These are phyloP conservation scores for Anas platyrhynchos DNA, from an alignment of 2,113 vertebrate species.

Conservation along the genomic window DNA sequence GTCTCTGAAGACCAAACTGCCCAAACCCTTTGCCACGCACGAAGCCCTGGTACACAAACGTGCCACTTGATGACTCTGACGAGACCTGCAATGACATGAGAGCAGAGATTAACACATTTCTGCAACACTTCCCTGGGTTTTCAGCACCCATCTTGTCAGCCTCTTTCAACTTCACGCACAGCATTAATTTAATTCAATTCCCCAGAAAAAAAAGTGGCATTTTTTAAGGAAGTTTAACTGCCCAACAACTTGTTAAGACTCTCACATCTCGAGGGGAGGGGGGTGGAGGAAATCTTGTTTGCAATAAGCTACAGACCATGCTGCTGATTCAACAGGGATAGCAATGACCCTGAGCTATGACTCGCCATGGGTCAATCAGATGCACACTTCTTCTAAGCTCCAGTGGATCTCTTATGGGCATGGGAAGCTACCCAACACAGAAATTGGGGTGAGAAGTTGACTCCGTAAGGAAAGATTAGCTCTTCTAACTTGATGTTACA, in stretches of 20 bases:
- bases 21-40: slow-evolving; percentile 96
- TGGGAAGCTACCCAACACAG: background rate
- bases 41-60: slow-evolving; percentile 97
- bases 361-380: background rate
- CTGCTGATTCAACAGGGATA: background rate
- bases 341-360: background rate
- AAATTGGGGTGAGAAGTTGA: background rate
- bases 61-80: slow-evolving; percentile 89
- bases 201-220: fast-evolving
- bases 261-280: background rate
- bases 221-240: background rate
- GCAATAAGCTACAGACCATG: fast-evolving
- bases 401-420: background rate
- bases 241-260: background rate
- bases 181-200: background rate
- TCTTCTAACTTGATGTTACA: background rate
- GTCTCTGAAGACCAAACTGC: slow-evolving; percentile 96
- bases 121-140: background rate
- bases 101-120: background rate
- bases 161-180: background rate
- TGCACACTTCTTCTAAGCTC: background rate
- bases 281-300: background rate
- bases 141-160: background rate
- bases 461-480: background rate
- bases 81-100: slow-evolving; percentile 82